Conservation (phyloP, 2,888 invertebrate species). For the Lasiommata megera region DNA sequence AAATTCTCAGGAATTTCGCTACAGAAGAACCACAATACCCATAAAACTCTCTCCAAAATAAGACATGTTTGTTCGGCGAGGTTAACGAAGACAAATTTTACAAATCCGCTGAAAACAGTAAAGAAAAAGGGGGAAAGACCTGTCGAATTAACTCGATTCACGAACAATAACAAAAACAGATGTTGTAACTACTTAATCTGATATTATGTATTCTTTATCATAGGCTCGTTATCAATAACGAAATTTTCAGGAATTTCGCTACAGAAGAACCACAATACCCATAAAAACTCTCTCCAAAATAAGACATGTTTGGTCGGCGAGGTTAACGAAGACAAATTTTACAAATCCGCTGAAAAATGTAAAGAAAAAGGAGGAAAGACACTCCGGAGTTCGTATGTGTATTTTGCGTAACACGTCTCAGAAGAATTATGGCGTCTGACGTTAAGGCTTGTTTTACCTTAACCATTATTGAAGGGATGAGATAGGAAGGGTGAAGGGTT, state of each 20-base stretch:
- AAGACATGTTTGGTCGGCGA: not conserved
- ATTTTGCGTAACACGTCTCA: not conserved
- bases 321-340: conserved; percentile 12
- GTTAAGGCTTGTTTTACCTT: not conserved
- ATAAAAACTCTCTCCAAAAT: not conserved
- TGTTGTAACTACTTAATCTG: no score
- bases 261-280: not conserved
- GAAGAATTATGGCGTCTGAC: conserved; percentile 6
- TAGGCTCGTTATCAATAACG: not conserved
- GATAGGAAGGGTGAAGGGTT: no score
- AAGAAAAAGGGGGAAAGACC: not conserved
- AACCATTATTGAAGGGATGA: not conserved
- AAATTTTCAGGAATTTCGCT: not conserved
- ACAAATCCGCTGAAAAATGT: not conserved
- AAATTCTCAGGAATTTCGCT: not conserved
- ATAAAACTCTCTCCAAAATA: not conserved
- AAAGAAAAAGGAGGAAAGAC: not conserved
- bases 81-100: conserved; percentile 12
- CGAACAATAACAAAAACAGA: no score
- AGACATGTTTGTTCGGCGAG: not conserved
- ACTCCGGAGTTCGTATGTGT: not conserved
- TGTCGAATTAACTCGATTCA: no score
- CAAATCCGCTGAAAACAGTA: not conserved
- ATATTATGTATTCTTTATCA: no score
- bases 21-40: not conserved